Conservation (phyloP, 2,888 invertebrate species). For the Macrophya annulata region DNA sequence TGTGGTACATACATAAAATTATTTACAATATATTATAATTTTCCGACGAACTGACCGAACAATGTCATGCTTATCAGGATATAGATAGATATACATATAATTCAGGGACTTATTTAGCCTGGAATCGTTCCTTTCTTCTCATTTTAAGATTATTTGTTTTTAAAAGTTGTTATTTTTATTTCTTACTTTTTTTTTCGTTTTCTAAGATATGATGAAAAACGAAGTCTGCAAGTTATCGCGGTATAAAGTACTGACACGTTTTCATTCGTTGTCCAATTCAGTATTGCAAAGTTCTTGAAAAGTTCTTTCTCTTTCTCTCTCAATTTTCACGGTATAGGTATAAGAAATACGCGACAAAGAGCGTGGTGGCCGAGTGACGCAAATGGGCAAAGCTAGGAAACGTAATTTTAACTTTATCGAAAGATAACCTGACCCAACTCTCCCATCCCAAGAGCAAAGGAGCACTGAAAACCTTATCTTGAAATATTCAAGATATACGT, state of each 20-base stretch:
- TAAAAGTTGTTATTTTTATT: not conserved
- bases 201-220: not conserved
- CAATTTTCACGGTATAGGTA: slow-evolving; percentile 15
- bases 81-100: too few relatives aligned
- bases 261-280: slow-evolving; percentile 34
- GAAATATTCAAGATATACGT: slow-evolving; percentile 17
- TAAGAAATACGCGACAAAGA: slow-evolving; percentile 21
- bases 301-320: not conserved
- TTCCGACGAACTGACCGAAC: not conserved
- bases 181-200: too few relatives aligned
- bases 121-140: not conserved
- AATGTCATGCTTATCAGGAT: too few relatives aligned
- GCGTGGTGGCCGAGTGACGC: slow-evolving; percentile 37
- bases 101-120: not conserved
- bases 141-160: not conserved
- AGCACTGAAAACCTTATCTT: not conserved
- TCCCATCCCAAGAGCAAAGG: not conserved
- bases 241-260: slow-evolving; percentile 12
- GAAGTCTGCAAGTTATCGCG: not conserved
- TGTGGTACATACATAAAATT: not conserved
- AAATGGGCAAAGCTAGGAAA: slow-evolving; percentile 33
- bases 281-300: slow-evolving; percentile 24
- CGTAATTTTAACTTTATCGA: slow-evolving; percentile 50
- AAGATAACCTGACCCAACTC: slow-evolving; percentile 42
- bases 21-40: not conserved